Evolutionary conservation across 1,140 invertebrate genomes (phyloP).

Genomic region (Halictus rubicundus): DNA sequence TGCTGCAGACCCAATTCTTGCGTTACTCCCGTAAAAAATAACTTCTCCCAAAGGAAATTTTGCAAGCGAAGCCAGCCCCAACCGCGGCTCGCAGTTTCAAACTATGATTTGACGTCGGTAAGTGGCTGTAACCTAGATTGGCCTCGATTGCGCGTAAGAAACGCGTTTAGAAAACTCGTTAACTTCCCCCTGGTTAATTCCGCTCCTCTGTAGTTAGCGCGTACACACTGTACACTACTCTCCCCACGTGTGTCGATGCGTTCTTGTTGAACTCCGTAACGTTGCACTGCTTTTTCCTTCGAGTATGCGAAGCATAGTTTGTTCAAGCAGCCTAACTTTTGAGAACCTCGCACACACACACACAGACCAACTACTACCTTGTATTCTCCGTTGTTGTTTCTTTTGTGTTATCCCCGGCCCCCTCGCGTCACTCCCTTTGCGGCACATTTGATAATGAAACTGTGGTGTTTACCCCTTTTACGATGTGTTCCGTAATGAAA

Average conservation of each 20-base stretch:
- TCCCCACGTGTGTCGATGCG: background rate
- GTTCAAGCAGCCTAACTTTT: background rate
- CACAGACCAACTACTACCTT: background rate
- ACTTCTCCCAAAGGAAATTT: background rate
- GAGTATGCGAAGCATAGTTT: background rate
- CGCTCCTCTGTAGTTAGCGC: background rate
- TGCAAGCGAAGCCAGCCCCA: background rate
- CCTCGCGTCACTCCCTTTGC: too few relatives aligned
- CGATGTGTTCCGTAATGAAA: background rate
- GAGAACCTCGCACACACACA: too few relatives aligned
- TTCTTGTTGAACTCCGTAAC: background rate
- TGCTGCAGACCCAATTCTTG: too few relatives aligned
- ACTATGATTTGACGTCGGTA: constrained; percentile 7
- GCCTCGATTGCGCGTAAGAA: constrained; percentile 35
- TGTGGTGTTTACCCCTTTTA: background rate
- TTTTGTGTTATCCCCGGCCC: background rate
- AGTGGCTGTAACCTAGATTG: constrained; percentile 40
- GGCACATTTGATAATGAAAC: too few relatives aligned
- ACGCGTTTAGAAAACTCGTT: constrained; percentile 35
- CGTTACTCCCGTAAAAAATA: background rate
- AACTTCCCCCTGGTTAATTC: constrained; percentile 27
- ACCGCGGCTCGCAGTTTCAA: background rate
- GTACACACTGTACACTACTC: too few relatives aligned
- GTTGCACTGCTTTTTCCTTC: constrained; percentile 15
- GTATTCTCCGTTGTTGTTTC: background rate